Base-by-base conservation (phyloP, 2,797 vertebrate species). In the Protosalanx chinensis region DNA sequence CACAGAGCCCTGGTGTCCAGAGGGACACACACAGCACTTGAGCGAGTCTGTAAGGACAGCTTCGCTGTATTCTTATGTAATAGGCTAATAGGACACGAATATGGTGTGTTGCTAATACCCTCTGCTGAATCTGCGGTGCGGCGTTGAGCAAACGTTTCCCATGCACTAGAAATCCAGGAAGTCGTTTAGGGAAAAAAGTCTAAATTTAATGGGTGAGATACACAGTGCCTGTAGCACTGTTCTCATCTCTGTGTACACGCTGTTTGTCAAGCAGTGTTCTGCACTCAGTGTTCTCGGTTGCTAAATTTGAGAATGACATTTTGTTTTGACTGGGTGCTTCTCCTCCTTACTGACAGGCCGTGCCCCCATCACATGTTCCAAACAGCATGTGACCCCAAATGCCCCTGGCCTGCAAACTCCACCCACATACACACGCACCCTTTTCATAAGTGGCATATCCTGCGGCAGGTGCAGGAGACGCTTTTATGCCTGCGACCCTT, bases 351-450 rank as follows among this genome's bases (percentile, higher is more conserved):
- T 27, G 20, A 41, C 20, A n/a, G 1, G 8, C 29, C 10, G 5
- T n/a, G 5, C 15, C 51, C 18, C 51, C 35, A n/a, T 56, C 51
- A 46, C 35, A 20, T 16, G 35, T 64, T 20, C 20, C 20, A 20
- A 64, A 37, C n/a, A 64, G 35, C 35, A 8, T 64, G n/a, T 64
- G 35, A 33, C 63, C 35, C 41, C 32, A 37, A 37, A 64, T 64
- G 35, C n/a, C 29, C 33, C 33, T 49, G 64, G 37, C 13, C 37
- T 49, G 30, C 29, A 56, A 49, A 56, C 32, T 29, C 30, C 65
- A 27, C 30, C 15, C 51, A 68, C 66, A 67, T 20, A 66, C 41
- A 66, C n/a, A 51, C 33, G 20, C 56, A 53, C 49, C 35, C 35
- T 37, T 37, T 37, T 37, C 35, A 37, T 37, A 1, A 37, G 35